Evolutionary conservation across 2,113 vertebrate genomes (phyloP).

Genomic region (Stictonetta naevosa): DNA sequence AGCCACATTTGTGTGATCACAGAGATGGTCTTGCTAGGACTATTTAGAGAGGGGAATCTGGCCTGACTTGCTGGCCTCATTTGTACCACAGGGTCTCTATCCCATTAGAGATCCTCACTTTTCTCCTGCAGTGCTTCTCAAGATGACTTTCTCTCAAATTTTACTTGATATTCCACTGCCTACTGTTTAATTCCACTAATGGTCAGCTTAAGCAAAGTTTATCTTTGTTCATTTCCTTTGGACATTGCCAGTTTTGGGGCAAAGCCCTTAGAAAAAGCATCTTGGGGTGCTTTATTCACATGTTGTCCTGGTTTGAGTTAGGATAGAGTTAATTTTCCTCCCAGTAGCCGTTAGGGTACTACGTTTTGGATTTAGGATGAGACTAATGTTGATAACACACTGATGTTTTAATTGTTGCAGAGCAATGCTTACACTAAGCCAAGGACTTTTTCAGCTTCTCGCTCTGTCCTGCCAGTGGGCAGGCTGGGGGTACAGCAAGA

Average conservation of each 20-base stretch:
- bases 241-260: neutral
- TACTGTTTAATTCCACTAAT: neutral
- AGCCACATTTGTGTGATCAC: neutral
- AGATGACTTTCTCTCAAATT: neutral
- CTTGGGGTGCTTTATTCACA: accelerated
- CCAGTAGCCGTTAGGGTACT: too few species aligned
- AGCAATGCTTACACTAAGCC: too few species aligned
- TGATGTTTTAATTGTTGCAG: too few species aligned
- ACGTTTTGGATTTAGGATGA: too few species aligned
- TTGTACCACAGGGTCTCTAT: accelerated
- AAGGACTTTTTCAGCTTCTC: too few species aligned
- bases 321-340: too few species aligned
- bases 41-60: neutral
- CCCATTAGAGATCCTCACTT: accelerated
- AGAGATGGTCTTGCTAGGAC: neutral
- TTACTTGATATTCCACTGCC: neutral
- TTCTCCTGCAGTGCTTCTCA: neutral
- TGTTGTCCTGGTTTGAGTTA: too few species aligned
- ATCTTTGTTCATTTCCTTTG: neutral
- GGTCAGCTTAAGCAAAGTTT: neutral
- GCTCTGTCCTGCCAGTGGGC: too few species aligned
- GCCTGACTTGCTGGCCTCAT: neutral
- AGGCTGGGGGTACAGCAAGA: too few species aligned
- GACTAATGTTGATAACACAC: too few species aligned
- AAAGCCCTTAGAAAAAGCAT: neutral